Base-by-base conservation (phyloP, 2,113 vertebrate species). In the Pterophyllum scalare region DNA sequence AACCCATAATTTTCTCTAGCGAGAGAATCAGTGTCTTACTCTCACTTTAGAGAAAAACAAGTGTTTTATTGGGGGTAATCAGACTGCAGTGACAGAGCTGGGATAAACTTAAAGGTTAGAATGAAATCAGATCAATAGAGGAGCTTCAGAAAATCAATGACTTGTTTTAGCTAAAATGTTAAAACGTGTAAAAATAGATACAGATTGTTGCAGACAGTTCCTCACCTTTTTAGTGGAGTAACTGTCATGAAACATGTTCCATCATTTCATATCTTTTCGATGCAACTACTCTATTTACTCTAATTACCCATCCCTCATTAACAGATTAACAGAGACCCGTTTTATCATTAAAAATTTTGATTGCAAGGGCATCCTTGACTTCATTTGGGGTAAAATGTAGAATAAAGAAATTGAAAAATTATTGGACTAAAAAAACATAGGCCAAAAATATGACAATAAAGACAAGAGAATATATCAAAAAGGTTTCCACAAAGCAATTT, bases 101-200 rank as follows among this genome's bases (percentile, higher is more conserved):
- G 54, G 59, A 81, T 77, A 20, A 62, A 65, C 40, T 83, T 83
- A 40, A 76, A 81, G 65, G 46, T 87, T 19, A n/a, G 46, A 72
- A 54, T 56, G 43, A 57, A 65, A 81, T 61, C 43, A 75, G 77
- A 91, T 86, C 84, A 81, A 78, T 65, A 87, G 78, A 86, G 61
- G 26, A 86, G 14, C 13, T 17, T 70, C 31, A 70, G 70, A 79
- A 43, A 77, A n/a, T 46, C 56, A 77, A 60, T 43, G 75, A n/a
- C 2, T 49, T 59, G 20, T n/a, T 78, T 58, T 46, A 49, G 75
- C 33, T 60, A 59, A 57, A 64, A 72, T 52, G 24, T 74, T 77
- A 3, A 83, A 77, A 76, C 2, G 40, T 75, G 12, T 67, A 17
- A 8, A 43, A 78, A 57, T 26, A 58, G 33, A 56, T 19, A n/a